Base-by-base conservation (phyloP, 2,888 invertebrate genomes). In the Brassicogethes aeneus region DNA sequence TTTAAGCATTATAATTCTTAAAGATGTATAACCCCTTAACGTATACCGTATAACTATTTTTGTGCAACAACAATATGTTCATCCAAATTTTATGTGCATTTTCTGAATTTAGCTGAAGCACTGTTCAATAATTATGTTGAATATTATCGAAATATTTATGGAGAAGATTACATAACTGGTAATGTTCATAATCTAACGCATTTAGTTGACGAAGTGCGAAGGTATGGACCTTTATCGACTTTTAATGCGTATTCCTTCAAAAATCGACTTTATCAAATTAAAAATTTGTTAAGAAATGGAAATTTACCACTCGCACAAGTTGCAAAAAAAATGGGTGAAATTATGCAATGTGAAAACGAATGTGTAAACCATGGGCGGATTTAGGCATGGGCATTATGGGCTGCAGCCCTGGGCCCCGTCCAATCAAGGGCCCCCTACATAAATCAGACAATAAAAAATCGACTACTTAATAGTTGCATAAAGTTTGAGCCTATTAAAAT, bases 131-230 rank as follows among this genome's bases (percentile, higher is more conserved):
- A 45, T 29, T 55, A 44, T 44, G 42, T 55, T 8, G 45, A 48
- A 48, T 17, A 16, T 16, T 51, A 40, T 48, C 36, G 49, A 23
- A 43, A 53, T 23, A 36, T 62, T 17, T 66, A 65, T 53, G 59
- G 60, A 8, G 44, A 50, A 41, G 52, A 61, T 29, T 48, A 47
- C 40, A 41, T 62, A n/a, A 52, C 55, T 8, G 60, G 61, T 44
- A 67, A 67, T 54, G 50, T 66, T 3, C 66, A 66, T 48, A 52
- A 54, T 33, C 42, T 66, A 12, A 43, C 54, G 16, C 65, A 66
- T 51, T 33, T 65, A 17, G 51, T 60, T 15, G 52, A 55, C 39
- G 65, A 66, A 46, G 58, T 54, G 2, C 17, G 34, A 38, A 53
- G 41, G 23, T 61, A 54, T 49, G 64, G 65, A 3, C 30, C 33